A percentile compares a stretch with the other conserved stretches of the same genome.
Evolutionary conservation across 2,797 vertebrate genomes (phyloP).

Genomic region (Serranus cabrilla): DNA sequence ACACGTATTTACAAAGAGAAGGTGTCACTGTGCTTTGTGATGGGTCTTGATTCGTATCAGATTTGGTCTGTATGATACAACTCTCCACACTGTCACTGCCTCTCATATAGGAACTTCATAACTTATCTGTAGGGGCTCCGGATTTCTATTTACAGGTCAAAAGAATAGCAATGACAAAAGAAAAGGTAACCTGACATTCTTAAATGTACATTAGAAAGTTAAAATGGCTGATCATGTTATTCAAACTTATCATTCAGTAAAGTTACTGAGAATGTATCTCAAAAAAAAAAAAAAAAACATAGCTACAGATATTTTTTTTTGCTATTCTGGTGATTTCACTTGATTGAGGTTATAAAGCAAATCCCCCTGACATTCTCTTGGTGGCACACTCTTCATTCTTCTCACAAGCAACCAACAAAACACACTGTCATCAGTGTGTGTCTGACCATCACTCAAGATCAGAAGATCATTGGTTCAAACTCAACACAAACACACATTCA

Average conservation of each 20-base stretch:
- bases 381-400: slow-evolving; percentile 59
- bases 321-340: slow-evolving; percentile 75
- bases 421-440: slow-evolving; percentile 47
- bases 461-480: slow-evolving; percentile 78
- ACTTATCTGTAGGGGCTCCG: slow-evolving; percentile 75
- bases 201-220: slow-evolving; percentile 74
- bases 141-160: slow-evolving; percentile 83
- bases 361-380: slow-evolving; percentile 58
- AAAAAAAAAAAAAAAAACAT: slow-evolving; percentile 43
- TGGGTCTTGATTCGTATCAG: slow-evolving; percentile 60
- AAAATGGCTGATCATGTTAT: slow-evolving; percentile 76
- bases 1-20: slow-evolving; percentile 73
- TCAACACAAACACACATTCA: slow-evolving; percentile 53
- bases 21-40: slow-evolving; percentile 67
- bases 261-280: slow-evolving; percentile 59
- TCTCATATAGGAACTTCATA: slow-evolving; percentile 76
- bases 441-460: slow-evolving; percentile 50
- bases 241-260: slow-evolving; percentile 58
- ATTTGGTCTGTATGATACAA: slow-evolving; percentile 67
- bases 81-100: slow-evolving; percentile 60
- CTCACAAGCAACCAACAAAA: slow-evolving; percentile 45
- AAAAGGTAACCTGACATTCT: slow-evolving; percentile 74
- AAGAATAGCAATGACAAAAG: slow-evolving; percentile 64
- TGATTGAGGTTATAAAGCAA: slow-evolving; percentile 82
- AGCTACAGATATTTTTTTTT: slow-evolving; percentile 63